phyloP scores from a whole-genome alignment of 2,888 invertebrate genomes.

The Glaucopsyche alexis region DNA sequence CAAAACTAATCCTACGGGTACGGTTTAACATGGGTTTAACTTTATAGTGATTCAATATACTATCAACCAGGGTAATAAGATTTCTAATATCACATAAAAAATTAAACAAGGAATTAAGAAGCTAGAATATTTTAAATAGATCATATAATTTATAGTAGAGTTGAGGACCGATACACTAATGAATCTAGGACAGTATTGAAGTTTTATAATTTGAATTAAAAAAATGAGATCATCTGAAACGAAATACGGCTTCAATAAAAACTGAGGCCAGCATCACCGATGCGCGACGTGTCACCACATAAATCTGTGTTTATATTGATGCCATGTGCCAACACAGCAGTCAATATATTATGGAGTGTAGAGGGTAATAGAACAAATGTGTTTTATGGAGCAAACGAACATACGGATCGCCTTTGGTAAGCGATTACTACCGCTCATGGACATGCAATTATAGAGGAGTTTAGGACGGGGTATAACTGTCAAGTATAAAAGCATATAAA shows the following conservation, averaged over 20 bases:
- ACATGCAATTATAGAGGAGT: too few species aligned
- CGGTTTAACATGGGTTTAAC: too few species aligned
- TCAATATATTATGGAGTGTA: background rate
- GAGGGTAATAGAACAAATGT: background rate
- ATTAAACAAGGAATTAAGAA: too few species aligned
- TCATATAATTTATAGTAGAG: background rate
- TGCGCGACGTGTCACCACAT: background rate
- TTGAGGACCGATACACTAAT: background rate
- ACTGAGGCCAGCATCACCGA: background rate
- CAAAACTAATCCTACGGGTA: too few species aligned
- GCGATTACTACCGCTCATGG: background rate
- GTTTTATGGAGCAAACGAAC: background rate
- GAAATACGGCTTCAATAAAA: background rate
- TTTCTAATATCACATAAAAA: too few species aligned
- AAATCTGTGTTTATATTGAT: background rate
- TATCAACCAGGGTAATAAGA: too few species aligned
- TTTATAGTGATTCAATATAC: too few species aligned
- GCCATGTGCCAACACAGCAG: background rate
- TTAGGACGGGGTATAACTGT: too few species aligned
- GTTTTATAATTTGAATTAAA: background rate
- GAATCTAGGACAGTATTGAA: background rate
- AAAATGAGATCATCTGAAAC: background rate
- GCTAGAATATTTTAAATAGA: too few species aligned
- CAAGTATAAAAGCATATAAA: background rate
- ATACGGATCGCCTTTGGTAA: too few species aligned